phyloP scores from a whole-genome alignment of 2,797 vertebrate genomes.

The Vireo griseus region DNA sequence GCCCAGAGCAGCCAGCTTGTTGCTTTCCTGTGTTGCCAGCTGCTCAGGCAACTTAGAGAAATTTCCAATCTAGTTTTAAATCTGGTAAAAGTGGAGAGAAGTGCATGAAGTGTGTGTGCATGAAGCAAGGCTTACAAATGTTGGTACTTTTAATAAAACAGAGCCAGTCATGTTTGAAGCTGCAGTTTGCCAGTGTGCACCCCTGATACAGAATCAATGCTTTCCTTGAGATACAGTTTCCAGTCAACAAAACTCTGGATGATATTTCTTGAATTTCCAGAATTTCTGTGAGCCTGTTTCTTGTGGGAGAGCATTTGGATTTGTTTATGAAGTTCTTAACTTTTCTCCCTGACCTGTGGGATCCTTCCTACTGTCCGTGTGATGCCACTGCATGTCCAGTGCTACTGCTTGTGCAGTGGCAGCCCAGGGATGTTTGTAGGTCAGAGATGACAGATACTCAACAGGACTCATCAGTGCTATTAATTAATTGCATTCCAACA shows the following conservation, averaged over 20 bases:
- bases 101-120: neutral
- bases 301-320: neutral
- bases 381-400: neutral
- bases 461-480: neutral
- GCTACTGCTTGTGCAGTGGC: neutral
- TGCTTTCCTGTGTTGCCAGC: neutral
- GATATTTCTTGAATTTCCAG: neutral
- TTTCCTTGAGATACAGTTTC: neutral
- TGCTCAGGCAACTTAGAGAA: neutral
- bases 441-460: constrained; percentile 17
- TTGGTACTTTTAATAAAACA: neutral
- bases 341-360: neutral
- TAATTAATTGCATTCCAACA: constrained; percentile 55
- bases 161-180: neutral
- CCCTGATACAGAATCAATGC: neutral
- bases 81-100: neutral
- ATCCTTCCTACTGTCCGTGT: neutral
- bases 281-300: neutral
- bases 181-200: neutral
- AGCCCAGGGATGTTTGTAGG: constrained; percentile 34
- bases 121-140: neutral
- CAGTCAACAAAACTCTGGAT: neutral
- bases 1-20: neutral
- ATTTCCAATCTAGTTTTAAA: neutral
- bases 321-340: neutral